Conservation (phyloP, 2,888 invertebrate genomes). For the Papilio protenor region DNA sequence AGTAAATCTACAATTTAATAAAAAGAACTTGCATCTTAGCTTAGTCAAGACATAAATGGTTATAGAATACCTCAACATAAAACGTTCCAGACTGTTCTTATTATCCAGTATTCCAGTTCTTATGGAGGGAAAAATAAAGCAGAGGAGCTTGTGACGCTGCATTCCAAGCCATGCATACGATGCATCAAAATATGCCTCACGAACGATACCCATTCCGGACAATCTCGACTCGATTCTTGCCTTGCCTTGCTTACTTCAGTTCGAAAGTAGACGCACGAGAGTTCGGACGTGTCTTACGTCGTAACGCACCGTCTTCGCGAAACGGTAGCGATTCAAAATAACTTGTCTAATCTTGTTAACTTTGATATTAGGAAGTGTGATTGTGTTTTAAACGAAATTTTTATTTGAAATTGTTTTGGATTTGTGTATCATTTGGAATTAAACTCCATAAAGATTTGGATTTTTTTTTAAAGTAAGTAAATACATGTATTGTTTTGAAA, state of each 20-base stretch:
- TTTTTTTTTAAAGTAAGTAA: conserved; percentile 76
- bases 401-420: conserved; percentile 46
- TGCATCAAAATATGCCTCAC: conserved; percentile 52
- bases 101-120: conserved; percentile 62
- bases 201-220: conserved; percentile 51
- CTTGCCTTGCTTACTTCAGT: conserved; percentile 61
- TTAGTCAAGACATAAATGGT: not conserved
- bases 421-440: conserved; percentile 61
- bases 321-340: conserved; percentile 61
- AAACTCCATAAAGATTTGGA: conserved; percentile 62
- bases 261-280: conserved; percentile 75
- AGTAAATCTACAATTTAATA: too few species aligned
- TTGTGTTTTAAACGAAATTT: conserved; percentile 68
- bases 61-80: conserved; percentile 5
- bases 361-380: conserved; percentile 57
- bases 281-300: conserved; percentile 66
- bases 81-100: conserved; percentile 44
- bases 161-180: conserved; percentile 72
- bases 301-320: conserved; percentile 60
- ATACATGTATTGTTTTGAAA: not conserved
- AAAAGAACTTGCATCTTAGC: too few species aligned
- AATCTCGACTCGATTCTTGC: conserved; percentile 46
- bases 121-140: conserved; percentile 67
- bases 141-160: conserved; percentile 69
- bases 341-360: conserved; percentile 48